Base-by-base conservation (phyloP, 2,797 vertebrate genomes). In the Poeciliopsis presidionis region DNA sequence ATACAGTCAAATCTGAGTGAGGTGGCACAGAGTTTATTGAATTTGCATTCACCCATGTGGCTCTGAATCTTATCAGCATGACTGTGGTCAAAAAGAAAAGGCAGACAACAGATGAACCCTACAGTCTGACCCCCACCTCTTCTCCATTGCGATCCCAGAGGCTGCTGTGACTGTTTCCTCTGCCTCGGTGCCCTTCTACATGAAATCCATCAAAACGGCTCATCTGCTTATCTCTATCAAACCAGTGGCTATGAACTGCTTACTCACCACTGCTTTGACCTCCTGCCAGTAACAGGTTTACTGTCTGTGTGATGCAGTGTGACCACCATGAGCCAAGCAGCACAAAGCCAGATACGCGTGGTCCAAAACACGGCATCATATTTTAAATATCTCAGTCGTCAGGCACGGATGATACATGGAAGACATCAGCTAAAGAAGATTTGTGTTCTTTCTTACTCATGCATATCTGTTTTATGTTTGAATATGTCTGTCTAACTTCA, bases 221-320 rank as follows among this genome's bases (percentile, higher is more conserved):
- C 81, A 93, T 90, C 91, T 90, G 90, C 91, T 93, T 90, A 92
- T 89, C 88, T 91, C 81, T 84, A 78, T 87, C 88, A 87, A 86
- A 89, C 65, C 86, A 86, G 84, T 82, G 75, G 78, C 69, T 81
- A 82, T 90, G 86, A 92, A 93, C 88, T 88, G 90, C 89, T 90
- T 84, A 90, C 84, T 80, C 81, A 71, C 81, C 76, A 73, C 57
- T 72, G 90, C 78, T 84, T 75, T 83, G 87, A 82, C 81, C 80
- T 73, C 43, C 84, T 87, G 88, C 87, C 87, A 84, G 74, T 79
- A 74, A 84, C 90, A 88, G 89, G 81, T 88, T 91, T 87, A 85
- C 79, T 41, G 78, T 82, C 79, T 76, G 84, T 73, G 72, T 82
- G 80, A 79, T 71, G 71, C 67, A 73, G 81, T 8, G 22, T 79